phyloP scores from a whole-genome alignment of 2,113 vertebrate species.

The Numida meleagris region DNA sequence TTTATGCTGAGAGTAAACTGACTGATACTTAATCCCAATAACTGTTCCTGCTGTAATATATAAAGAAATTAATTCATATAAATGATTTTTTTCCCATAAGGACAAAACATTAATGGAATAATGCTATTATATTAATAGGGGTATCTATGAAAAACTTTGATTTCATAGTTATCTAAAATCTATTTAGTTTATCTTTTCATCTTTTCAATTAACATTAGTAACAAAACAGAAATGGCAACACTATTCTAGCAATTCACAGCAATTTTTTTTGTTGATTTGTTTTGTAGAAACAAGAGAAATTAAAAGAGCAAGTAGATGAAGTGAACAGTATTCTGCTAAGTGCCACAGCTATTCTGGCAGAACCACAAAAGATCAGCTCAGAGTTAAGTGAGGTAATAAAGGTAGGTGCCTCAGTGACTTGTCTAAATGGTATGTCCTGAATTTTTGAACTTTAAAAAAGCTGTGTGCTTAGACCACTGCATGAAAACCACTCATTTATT shows the following conservation, averaged over 20 bases:
- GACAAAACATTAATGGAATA: not conserved
- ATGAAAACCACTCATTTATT: not conserved
- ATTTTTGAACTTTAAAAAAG: not conserved
- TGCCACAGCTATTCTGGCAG: slow-evolving; percentile 68
- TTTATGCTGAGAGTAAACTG: not conserved
- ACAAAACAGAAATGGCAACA: not conserved
- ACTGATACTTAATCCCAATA: not conserved
- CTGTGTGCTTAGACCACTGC: not conserved
- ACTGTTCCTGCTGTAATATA: not conserved
- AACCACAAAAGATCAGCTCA: slow-evolving; percentile 61
- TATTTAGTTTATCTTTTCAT: not conserved
- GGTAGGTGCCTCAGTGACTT: slow-evolving; percentile 73
- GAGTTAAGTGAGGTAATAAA: slow-evolving; percentile 82
- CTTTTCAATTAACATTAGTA: not conserved
- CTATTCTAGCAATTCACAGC: not conserved
- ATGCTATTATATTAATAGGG: not conserved
- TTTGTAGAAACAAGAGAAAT: slow-evolving; percentile 78
- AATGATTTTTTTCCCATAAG: not conserved
- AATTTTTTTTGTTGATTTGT: not conserved
- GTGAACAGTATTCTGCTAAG: slow-evolving; percentile 76
- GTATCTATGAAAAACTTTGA: not conserved
- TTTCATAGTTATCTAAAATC: not conserved
- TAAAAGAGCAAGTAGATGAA: slow-evolving; percentile 72
- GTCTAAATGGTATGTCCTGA: not conserved
- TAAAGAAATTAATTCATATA: not conserved